Base-by-base conservation (phyloP, 2,888 invertebrate species). In the Leptopilina myrica region DNA sequence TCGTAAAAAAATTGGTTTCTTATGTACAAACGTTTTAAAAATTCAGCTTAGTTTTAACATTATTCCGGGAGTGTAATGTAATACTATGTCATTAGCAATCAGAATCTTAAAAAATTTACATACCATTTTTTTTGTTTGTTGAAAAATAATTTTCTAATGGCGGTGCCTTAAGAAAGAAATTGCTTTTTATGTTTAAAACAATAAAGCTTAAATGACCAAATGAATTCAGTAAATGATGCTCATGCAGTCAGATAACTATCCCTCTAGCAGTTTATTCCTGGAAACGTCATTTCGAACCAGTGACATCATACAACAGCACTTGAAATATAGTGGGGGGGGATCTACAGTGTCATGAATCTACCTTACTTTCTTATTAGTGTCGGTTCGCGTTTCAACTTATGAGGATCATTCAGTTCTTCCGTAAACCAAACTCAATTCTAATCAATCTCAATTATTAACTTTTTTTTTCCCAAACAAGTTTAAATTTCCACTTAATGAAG, bases 281-380 rank as follows among this genome's bases (percentile, higher is more conserved):
- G 73, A 73, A 73, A 73, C 73, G 73, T 73, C 73, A 73, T 73
- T 73, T 73, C 56, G 56, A 73, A 73, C 56, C 73, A 73, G 56
- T 73, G 73, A 73, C 73, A 73, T 73, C 73, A 73, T 73, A 53
- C 53, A 73, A 56, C 69, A 26, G 53, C 33, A 56, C 53, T 14
- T 69, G 53, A 69, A 69, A 69, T 53, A 69, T 56, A 56, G 73
- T 56, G 73, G 73, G 69, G 73, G 69, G 15, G 12, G 67, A 26
- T 73, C 26, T 56, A 73, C 33, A 73, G 56, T 73, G 73, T 56
- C 46, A 67, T 53, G 69, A 53, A 69, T 73, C 73, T 53, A 73
- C 73, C 73, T 73, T 73, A 73, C 56, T 56, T 53, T 73, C 56
- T 59, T 73, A 26, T 56, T 40, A 73, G 73, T 73, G 33, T 14